Percentiles rank a stretch among this genome's conserved stretches.
phyloP scores from a whole-genome alignment of 1,140 invertebrate genomes.

The Nomia melanderi region DNA sequence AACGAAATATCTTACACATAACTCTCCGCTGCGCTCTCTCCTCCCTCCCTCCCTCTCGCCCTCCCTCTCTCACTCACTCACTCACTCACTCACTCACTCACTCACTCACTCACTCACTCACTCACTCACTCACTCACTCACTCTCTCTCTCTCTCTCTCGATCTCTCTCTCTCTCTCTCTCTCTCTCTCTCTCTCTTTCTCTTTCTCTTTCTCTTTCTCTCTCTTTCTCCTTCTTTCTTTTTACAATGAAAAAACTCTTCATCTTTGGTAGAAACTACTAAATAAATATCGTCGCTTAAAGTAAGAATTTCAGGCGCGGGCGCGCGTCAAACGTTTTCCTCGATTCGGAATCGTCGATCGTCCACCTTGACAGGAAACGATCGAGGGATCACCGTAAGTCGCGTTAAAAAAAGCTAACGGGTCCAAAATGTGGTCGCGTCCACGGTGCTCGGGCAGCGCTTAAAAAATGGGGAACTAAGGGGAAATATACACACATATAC shows the following conservation, averaged over 20 bases:
- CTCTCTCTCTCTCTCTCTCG: neutral
- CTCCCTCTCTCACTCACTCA: no score
- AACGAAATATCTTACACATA: conserved; percentile 63
- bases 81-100: conserved; percentile 13
- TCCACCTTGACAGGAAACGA: neutral
- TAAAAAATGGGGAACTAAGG: conserved; percentile 50
- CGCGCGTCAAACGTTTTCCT: neutral
- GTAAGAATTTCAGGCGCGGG: conserved; percentile 39
- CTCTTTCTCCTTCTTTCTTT: conserved; percentile 7
- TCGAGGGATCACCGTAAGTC: neutral
- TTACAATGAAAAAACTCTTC: conserved; percentile 73
- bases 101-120: neutral
- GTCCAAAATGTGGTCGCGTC: neutral
- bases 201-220: conserved; percentile 16
- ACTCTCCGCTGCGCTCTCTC: conserved; percentile 28
- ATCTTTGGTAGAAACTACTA: conserved; percentile 81
- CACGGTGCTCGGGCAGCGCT: neutral
- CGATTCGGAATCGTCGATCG: neutral
- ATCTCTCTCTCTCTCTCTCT: no score
- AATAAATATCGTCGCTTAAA: conserved; percentile 77
- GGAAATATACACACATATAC: conserved; percentile 65
- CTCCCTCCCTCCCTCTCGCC: no score
- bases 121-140: no score
- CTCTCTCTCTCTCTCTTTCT: no score
- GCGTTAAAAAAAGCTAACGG: neutral